A percentile compares a stretch with the other conserved stretches of the same genome.
These are phyloP conservation scores for Anoura caudifer DNA, from an alignment of 2,113 vertebrate species.

Conservation along the genomic window DNA sequence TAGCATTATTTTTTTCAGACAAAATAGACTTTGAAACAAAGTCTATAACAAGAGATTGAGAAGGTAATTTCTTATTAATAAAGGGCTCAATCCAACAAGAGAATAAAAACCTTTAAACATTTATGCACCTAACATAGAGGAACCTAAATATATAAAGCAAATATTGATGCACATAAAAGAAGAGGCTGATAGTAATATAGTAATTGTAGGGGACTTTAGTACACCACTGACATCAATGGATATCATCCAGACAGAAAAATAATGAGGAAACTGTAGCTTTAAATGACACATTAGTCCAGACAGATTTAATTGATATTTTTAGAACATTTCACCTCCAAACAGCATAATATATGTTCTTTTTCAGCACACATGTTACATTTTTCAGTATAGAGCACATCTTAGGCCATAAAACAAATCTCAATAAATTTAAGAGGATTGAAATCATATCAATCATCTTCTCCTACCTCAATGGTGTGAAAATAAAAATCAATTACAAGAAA, in stretches of 20 bases:
- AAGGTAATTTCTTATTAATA: not conserved
- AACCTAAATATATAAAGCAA: not conserved
- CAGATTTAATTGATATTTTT: too few species aligned
- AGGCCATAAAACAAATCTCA: not conserved
- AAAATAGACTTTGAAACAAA: not conserved
- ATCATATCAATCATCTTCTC: too few species aligned
- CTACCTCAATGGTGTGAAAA: too few species aligned
- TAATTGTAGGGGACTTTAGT: not conserved
- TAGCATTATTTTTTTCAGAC: not conserved
- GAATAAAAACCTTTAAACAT: too few species aligned
- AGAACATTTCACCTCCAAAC: too few species aligned
- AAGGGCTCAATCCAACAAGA: too few species aligned
- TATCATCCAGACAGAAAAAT: too few species aligned
- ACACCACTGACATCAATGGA: not conserved
- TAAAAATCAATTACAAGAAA: too few species aligned
- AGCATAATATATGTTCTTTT: not conserved
- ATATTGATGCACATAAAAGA: not conserved
- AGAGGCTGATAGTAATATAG: not conserved
- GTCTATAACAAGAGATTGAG: not conserved
- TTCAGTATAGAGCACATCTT: not conserved
- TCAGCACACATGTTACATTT: not conserved
- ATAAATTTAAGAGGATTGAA: too few species aligned
- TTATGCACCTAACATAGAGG: too few species aligned
- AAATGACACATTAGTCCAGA: too few species aligned
- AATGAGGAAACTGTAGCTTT: too few species aligned